Evolutionary conservation across 2,113 vertebrate genomes (phyloP), one percentile per base, ranked within the genome.

Genomic region (Blennius ocellaris): DNA sequence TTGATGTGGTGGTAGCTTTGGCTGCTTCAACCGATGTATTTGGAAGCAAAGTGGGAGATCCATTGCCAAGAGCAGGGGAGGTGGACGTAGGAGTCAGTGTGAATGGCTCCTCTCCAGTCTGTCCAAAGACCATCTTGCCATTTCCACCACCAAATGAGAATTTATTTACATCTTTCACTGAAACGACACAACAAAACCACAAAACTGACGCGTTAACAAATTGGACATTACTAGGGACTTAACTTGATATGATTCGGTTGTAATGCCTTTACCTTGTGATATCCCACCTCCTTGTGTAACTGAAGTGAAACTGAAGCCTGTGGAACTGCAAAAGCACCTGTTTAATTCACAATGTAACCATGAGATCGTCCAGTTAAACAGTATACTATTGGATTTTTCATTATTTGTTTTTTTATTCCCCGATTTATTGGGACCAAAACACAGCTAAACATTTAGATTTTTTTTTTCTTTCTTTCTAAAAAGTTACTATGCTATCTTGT

Each of bases 101-200:
- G 75, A 96, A 91, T 0, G 93, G 49, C 49, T 83, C 87, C 5
- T 97, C 96, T 0, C 87, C 77, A 12, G 69, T 3, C 14, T 81
- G 21, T 56, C 93, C 94, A 17, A 94, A 94, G 0, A 87, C 43
- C 58, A 88, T 50, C 80, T 95, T 97, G 61, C 89, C 78, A 10
- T 84, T 93, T 64, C 81, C 77, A 10, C 81, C 80, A 44, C 81
- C 80, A 44, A 96, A 94, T 0, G 89, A 66, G 73, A 96, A 94
- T 0, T 94, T 76, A 15, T 86, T 92, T 30, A 86, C 11, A 15
- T 96, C 96, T 64, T 95, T 96, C 1, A 63, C 90, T 87, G 90
- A 70, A 77, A 85, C 76, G 56, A 77, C 0, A 74, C 21, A 63
- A 48, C 21, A 63, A 48, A 41, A 59, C 52, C 39, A 1, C 5